phyloP scores from a whole-genome alignment of 2,888 invertebrate genomes.

The Metellina segmentata region DNA sequence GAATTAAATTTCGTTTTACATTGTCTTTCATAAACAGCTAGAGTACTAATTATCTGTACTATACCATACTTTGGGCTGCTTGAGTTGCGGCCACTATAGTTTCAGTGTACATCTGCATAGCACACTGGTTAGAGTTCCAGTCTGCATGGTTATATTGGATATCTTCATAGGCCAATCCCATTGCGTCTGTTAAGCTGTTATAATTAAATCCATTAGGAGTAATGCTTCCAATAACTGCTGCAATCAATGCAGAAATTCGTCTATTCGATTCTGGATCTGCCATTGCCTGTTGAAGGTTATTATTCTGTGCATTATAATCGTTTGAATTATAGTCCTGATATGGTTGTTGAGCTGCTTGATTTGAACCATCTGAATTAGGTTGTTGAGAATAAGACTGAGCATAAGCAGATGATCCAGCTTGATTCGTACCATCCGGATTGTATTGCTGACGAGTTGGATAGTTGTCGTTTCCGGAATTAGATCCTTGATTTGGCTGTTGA shows the following conservation, averaged over 20 bases:
- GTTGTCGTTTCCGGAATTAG: background rate
- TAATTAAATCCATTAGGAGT: slow-evolving; percentile 9
- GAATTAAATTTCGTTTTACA: no score
- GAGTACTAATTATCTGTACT: no score
- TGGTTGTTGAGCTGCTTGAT: background rate
- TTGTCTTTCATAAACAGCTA: no score
- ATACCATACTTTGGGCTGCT: background rate
- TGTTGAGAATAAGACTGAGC: background rate
- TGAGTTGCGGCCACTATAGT: slow-evolving; percentile 29
- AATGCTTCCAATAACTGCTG: slow-evolving; percentile 5
- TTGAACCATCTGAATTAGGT: background rate
- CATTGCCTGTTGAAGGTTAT: background rate
- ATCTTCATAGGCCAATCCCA: slow-evolving; percentile 10
- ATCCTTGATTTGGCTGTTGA: background rate
- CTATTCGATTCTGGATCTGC: background rate
- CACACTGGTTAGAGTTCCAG: background rate
- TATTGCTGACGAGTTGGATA: background rate
- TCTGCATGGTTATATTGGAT: slow-evolving; percentile 13
- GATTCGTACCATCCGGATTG: background rate
- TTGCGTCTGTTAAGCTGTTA: background rate
- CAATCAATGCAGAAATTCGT: background rate
- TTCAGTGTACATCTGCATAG: background rate
- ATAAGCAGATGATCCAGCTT: background rate
- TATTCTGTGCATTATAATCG: background rate
- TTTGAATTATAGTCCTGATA: background rate